Evolutionary conservation across 1,140 invertebrate species (phyloP), one percentile per base, ranked within the genome.

Genomic region (Neodiprion virginianus): DNA sequence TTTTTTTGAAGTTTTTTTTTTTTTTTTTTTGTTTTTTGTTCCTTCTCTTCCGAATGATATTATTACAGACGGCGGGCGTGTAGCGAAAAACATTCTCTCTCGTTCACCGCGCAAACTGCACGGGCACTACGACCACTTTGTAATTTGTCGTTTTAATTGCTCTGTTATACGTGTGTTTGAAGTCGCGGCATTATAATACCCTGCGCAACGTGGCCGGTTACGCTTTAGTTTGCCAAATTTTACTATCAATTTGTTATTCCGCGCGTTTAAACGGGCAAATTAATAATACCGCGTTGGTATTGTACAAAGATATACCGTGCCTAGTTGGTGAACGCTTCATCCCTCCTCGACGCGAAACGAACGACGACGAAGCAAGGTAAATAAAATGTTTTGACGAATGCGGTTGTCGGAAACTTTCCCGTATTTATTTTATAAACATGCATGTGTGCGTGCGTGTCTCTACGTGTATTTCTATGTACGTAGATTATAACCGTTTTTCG

Each of bases 201-300:
- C 5, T 40, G 5, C 28, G 5, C 28, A 40, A 40, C 28, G 28
- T 40, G 5, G 2, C 53, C n/a, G 11, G 11, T 14, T 17, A 17
- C 53, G 53, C 8, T 61, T 61, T 61, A 61, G 53, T 61, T 61
- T 61, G 53, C 11, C n/a, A 8, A 61, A 61, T 61, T 61, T 14
- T 61, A 61, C 53, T 61, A 61, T 61, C 53, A 61, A 61, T 61
- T 61, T 61, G 4, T 61, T 61, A 61, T 61, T 61, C n/a, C 53
- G 8, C 8, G 5, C n/a, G 53, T 61, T 61, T 61, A 17, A 61
- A 61, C 4, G 53, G 53, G 8, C 53, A 4, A 61, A 61, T 61
- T 61, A 61, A 61, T 61, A 17, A 61, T 5, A 7, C 11, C 11
- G 28, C 5, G 53, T 61, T 14, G 53, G 53, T 12, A 61, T 61